Conservation (phyloP, 2,888 invertebrate species). For the Watsonalla cultraria region DNA sequence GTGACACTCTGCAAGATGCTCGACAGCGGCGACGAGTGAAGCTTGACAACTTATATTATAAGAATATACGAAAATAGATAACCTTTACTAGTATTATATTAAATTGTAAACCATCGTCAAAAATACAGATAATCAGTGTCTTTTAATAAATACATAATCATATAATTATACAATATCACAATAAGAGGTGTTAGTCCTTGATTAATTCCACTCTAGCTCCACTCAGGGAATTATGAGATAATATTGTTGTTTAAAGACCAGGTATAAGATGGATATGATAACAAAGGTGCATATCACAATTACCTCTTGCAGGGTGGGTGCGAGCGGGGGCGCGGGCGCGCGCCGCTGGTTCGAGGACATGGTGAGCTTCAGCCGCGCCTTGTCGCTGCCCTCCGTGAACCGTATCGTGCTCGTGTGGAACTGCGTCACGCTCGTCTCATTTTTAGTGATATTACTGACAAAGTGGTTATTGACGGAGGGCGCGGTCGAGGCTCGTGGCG, state of each 20-base stretch:
- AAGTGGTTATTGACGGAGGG: slow-evolving; percentile 50
- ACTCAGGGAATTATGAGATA: slow-evolving; percentile 38
- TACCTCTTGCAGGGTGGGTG: slow-evolving; percentile 60
- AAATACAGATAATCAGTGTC: slow-evolving; percentile 23
- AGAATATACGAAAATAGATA: slow-evolving; percentile 35
- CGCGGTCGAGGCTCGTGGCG: slow-evolving; percentile 50
- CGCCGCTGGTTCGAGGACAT: slow-evolving; percentile 54
- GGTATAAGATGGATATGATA: slow-evolving; percentile 58
- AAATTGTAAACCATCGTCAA: slow-evolving; percentile 37
- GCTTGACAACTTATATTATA: slow-evolving; percentile 7
- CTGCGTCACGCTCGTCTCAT: slow-evolving; percentile 45
- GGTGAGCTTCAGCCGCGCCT: slow-evolving; percentile 61
- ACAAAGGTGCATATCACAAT: slow-evolving; percentile 66
- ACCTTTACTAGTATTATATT: slow-evolving; percentile 38
- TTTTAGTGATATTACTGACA: slow-evolving; percentile 66
- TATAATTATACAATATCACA: slow-evolving; percentile 2
- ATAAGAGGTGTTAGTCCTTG: slow-evolving; percentile 48
- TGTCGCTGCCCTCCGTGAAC: slow-evolving; percentile 62
- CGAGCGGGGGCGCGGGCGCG: slow-evolving; percentile 25
- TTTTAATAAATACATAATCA: slow-evolving; percentile 29
- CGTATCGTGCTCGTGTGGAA: slow-evolving; percentile 71
- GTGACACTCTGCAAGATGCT: slow-evolving; percentile 2
- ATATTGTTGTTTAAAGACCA: slow-evolving; percentile 42
- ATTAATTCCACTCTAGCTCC: slow-evolving; percentile 40
- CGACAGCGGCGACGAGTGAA: slow-evolving; percentile 2